These are phyloP conservation scores for Typhlichthys eigenmanni DNA, from an alignment of 2,797 vertebrate species.

Conservation along the genomic window DNA sequence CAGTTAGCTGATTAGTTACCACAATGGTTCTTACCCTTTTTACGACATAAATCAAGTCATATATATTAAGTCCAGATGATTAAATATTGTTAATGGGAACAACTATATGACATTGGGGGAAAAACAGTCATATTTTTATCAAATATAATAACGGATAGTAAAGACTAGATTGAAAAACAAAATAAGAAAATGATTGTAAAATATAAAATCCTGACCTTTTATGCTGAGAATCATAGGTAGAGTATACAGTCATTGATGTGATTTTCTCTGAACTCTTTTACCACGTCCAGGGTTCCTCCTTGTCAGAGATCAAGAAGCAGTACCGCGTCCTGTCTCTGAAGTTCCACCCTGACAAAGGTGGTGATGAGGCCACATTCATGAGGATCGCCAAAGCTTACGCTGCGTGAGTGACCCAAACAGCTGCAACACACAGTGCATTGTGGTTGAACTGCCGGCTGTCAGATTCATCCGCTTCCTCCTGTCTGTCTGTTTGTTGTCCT, in stretches of 20 bases:
- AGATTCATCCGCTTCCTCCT: neutral
- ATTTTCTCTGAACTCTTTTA: slow-evolving; percentile 10
- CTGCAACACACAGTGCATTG: neutral
- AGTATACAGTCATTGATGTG: slow-evolving; percentile 3
- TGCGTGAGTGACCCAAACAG: slow-evolving; percentile 82
- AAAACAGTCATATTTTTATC: too few relatives aligned
- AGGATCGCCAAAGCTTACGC: slow-evolving; percentile 96
- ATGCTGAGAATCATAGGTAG: neutral
- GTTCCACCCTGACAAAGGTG: slow-evolving; percentile 95
- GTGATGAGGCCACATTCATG: slow-evolving; percentile 96
- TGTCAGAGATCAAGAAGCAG: slow-evolving; percentile 94
- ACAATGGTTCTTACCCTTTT: neutral
- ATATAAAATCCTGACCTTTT: too few relatives aligned
- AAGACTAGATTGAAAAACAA: too few relatives aligned
- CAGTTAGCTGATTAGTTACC: neutral
- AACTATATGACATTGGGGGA: too few relatives aligned
- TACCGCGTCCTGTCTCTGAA: slow-evolving; percentile 93
- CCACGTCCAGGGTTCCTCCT: slow-evolving; percentile 83
- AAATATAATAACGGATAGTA: too few relatives aligned
- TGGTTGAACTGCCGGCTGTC: neutral
- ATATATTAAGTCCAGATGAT: too few relatives aligned
- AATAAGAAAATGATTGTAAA: too few relatives aligned
- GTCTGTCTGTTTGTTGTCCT: neutral
- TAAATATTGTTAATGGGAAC: too few relatives aligned
- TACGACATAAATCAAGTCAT: too few relatives aligned